These are phyloP conservation scores for Oryzias woworae DNA, from an alignment of 2,113 vertebrate species.

Conservation along the genomic window DNA sequence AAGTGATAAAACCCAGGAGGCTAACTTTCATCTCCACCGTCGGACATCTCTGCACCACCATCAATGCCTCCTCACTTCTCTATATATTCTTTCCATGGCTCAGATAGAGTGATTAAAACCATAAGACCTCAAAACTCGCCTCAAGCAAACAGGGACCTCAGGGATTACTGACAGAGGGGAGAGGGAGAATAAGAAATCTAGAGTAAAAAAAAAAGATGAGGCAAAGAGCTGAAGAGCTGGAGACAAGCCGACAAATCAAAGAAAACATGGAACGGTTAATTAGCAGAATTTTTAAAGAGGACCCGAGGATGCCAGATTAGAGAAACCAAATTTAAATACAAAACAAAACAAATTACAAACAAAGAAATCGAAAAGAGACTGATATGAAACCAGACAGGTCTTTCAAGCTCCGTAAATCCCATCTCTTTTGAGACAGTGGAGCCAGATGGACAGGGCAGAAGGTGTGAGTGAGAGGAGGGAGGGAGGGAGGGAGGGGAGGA, in stretches of 20 bases:
- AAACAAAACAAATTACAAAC: slow-evolving; percentile 35
- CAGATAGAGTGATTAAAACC: slow-evolving; percentile 59
- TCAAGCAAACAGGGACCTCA: slow-evolving; percentile 47
- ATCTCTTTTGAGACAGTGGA: slow-evolving; percentile 62
- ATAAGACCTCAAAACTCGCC: slow-evolving; percentile 62
- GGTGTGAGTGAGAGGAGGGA: slow-evolving; percentile 55
- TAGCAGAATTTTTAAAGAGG: slow-evolving; percentile 13
- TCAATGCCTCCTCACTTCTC: slow-evolving; percentile 29
- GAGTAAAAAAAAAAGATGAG: slow-evolving; percentile 1
- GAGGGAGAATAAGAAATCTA: slow-evolving; percentile 4
- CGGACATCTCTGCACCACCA: slow-evolving; percentile 34
- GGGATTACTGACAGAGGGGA: slow-evolving; percentile 39
- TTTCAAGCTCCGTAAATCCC: slow-evolving; percentile 62
- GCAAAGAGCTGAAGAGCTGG: slow-evolving; percentile 4
- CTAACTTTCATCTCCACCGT: slow-evolving; percentile 49
- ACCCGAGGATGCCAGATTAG: slow-evolving; percentile 22
- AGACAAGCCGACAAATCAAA: slow-evolving; percentile 29
- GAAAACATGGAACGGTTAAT: slow-evolving; percentile 25
- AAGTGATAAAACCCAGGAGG: slow-evolving; percentile 46
- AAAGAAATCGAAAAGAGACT: slow-evolving; percentile 39
- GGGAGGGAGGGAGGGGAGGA: slow-evolving; percentile 27
- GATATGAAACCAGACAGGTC: slow-evolving; percentile 56
- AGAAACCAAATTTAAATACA: slow-evolving; percentile 10
- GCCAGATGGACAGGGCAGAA: slow-evolving; percentile 72
- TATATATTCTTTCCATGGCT: slow-evolving; percentile 54